Evolutionary conservation across 53 echinoderm and acorn worm genomes (phyloP).

Genomic region (Holothuria leucospilota): DNA sequence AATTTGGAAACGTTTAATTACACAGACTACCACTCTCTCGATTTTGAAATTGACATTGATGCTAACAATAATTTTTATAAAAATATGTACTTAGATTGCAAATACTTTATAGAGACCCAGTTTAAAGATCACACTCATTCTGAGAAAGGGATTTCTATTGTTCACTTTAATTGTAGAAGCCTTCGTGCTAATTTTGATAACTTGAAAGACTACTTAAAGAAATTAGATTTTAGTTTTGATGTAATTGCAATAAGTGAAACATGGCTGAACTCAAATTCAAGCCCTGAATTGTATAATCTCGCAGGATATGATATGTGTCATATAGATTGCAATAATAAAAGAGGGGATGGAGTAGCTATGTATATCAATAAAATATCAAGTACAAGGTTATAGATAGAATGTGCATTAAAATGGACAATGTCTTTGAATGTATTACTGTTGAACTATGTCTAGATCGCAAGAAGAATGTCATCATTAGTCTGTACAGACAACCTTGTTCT

Average conservation of each 20-base stretch:
- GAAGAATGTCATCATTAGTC: too few relatives aligned
- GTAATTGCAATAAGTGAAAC: too few relatives aligned
- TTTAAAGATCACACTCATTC: conserved; percentile 1
- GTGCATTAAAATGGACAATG: conserved; percentile 13
- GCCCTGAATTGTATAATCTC: too few relatives aligned
- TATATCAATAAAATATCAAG: too few relatives aligned
- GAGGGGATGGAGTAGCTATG: too few relatives aligned
- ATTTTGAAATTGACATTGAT: conserved; percentile 27
- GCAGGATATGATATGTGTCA: too few relatives aligned
- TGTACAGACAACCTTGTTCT: too few relatives aligned
- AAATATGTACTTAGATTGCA: conserved; percentile 25
- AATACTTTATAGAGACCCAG: not conserved
- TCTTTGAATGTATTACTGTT: conserved; percentile 20
- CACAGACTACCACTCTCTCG: conserved; percentile 16
- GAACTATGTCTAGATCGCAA: conserved; percentile 9
- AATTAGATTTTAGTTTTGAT: not conserved
- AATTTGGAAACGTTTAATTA: conserved; percentile 21
- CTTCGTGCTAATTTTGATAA: conserved; percentile 5
- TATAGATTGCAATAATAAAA: too few relatives aligned
- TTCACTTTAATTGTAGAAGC: conserved; percentile 40
- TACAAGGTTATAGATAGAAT: conserved; percentile 15
- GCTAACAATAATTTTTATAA: conserved; percentile 21
- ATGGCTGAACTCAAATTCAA: too few relatives aligned
- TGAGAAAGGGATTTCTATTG: not conserved
- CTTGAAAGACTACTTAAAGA: not conserved